Percentiles rank a stretch among this genome's conserved stretches.
These are phyloP conservation scores for human (Homo sapiens) DNA, from an alignment of 2,113 vertebrate genomes.

Conservation along the genomic window GRCh38 chr9:93474501-93475000, in stretches of 20 bases:
- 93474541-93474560: conserved; percentile 34
- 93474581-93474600: not conserved
- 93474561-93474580: not conserved
- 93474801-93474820: no score
- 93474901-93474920: not conserved
- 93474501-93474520: not conserved
- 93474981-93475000: not conserved
- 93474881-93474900: not conserved
- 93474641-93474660: no score
- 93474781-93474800: no score
- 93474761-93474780: no score
- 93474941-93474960: not conserved
- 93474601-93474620: no score
- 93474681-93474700: rapidly evolving
- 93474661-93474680: rapidly evolving
- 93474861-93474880: no score
- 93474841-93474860: no score
- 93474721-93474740: no score
- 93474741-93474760: no score
- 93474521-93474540: not conserved
- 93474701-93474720: no score
- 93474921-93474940: not conserved
- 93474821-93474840: no score
- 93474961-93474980: not conserved
- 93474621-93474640: no score